Evolutionary conservation across 2,888 invertebrate genomes (phyloP).

Genomic region (Drepanosiphum platanoidis): DNA sequence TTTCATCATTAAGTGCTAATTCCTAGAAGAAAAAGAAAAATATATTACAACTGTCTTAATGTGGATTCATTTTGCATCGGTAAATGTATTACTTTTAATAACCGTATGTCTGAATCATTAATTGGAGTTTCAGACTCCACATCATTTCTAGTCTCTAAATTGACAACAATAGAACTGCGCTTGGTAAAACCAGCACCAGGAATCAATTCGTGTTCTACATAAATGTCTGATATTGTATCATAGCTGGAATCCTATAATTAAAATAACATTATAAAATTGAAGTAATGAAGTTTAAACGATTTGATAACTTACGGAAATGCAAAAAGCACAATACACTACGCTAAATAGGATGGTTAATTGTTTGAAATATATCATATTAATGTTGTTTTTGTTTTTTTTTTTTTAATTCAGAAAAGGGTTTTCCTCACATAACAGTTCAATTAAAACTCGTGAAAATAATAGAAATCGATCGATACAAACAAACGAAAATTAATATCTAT

Average conservation of each 20-base stretch:
- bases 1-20: conserved; percentile 75
- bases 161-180: conserved; percentile 16
- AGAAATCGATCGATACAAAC: no score
- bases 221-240: conserved; percentile 53
- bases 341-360: not conserved
- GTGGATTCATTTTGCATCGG: not conserved
- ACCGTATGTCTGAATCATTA: conserved; percentile 27
- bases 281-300: not conserved
- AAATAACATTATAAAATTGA: not conserved
- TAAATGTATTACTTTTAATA: conserved; percentile 42
- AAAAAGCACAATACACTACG: not conserved
- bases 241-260: conserved; percentile 42
- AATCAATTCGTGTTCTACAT: conserved; percentile 54
- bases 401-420: not conserved
- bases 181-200: conserved; percentile 44
- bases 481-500: no score
- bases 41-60: not conserved
- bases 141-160: conserved; percentile 52
- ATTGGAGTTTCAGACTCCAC: conserved; percentile 9
- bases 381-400: no score
- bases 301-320: conserved; percentile 37
- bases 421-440: not conserved
- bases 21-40: conserved; percentile 72
- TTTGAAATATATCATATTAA: conserved; percentile 1
- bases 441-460: no score